Evolutionary conservation across 2,888 invertebrate species (phyloP).

Genomic region (Papilio protenor): DNA sequence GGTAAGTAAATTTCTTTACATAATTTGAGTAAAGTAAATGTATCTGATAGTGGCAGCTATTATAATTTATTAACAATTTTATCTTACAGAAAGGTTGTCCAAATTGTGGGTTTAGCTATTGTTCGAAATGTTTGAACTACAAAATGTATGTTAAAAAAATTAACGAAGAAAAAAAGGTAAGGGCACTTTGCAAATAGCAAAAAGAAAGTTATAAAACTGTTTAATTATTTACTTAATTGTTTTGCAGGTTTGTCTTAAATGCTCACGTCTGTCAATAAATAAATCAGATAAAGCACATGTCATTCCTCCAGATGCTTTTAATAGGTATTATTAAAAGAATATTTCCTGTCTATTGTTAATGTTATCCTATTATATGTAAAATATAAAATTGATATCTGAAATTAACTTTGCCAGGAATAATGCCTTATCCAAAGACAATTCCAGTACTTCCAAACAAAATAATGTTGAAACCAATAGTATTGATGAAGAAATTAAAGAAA

Average conservation of each 20-base stretch:
- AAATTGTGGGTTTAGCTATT: slow-evolving; percentile 92
- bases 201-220: background rate
- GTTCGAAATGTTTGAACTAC: slow-evolving; percentile 91
- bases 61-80: background rate
- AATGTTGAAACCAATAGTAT: slow-evolving; percentile 67
- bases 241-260: slow-evolving; percentile 73
- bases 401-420: slow-evolving; percentile 50
- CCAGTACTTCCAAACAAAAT: slow-evolving; percentile 32
- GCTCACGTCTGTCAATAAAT: slow-evolving; percentile 54
- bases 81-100: slow-evolving; percentile 90
- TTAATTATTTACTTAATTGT: slow-evolving; percentile 34
- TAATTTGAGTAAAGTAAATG: background rate
- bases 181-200: background rate
- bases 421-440: slow-evolving; percentile 49
- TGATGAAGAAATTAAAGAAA: slow-evolving; percentile 86
- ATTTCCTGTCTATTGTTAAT: background rate
- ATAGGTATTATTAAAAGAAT: slow-evolving; percentile 72
- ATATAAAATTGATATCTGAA: background rate
- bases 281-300: slow-evolving; percentile 52
- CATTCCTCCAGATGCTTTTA: slow-evolving; percentile 83
- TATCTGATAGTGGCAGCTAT: background rate
- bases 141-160: slow-evolving; percentile 87
- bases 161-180: slow-evolving; percentile 86
- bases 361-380: background rate
- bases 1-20: slow-evolving; percentile 71